Evolutionary conservation across 1,140 invertebrate genomes (phyloP), one percentile per base, ranked within the genome.

Genomic region (Pogonomyrmex californicus): DNA sequence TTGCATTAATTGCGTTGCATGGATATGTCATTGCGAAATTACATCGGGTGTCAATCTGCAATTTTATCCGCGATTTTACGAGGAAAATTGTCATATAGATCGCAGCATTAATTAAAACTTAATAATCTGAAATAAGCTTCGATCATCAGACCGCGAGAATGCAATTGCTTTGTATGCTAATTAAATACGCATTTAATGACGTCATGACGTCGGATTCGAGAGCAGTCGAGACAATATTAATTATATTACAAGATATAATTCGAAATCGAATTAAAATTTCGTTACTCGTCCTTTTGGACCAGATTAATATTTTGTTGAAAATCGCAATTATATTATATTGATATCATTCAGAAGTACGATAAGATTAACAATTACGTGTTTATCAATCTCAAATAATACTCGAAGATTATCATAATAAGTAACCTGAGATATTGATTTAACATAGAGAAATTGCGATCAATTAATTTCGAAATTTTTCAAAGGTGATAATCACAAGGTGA

Each of bases 81-180:
- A 44, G 38, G 23, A 36, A 65, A 38, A 0, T 23, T 33, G 4
- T 2, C 58, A 17, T 47, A 49, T 49, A 51, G 9, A 49, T 47
- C 2, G 10, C 60, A 49, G 23, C 62, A 77, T 30, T 58, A 63
- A 78, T 78, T 63, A 63, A 41, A 0, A 62, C 1, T 75, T 41
- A 56, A 38, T 63, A 63, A 33, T 49, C 23, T 54, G 23, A 51
- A 73, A 60, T 62, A 62, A 30, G 41, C 14, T 63, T 47, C 17
- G 14, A 56, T 56, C n/a, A 41, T 62, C 17, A 47, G 30, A 14
- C 36, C 33, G 9, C 14, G 30, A 14, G 10, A 63, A 63, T 2
- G 56, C 23, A 17, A 7, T 33, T 23, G 49, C 36, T 60, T 60
- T 41, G 38, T 44, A n/a, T 12, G 38, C 14, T 54, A 47, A 77